Percentiles rank a stretch among this genome's conserved stretches.
Evolutionary conservation across 2,888 invertebrate species (phyloP).

Genomic region (Leptinotarsa haldemani): DNA sequence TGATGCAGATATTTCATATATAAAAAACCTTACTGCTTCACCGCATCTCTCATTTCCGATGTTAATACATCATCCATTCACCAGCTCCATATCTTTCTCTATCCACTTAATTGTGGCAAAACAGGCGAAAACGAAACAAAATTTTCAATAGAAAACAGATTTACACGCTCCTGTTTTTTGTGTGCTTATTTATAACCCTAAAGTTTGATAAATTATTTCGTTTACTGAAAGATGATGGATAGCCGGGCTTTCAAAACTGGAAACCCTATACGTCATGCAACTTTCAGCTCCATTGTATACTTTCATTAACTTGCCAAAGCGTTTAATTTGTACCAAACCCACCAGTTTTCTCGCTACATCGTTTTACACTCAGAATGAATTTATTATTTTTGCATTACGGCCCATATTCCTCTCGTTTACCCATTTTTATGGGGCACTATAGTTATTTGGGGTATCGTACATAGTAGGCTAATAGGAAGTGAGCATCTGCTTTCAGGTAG

Average conservation of each 20-base stretch:
- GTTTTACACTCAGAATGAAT: slow-evolving; percentile 46
- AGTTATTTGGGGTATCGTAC: neutral
- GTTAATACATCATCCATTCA: too few species aligned
- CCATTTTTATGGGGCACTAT: slow-evolving; percentile 18
- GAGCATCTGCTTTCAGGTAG: neutral
- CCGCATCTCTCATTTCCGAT: too few species aligned
- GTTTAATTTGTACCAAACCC: slow-evolving; percentile 47
- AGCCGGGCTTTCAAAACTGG: slow-evolving; percentile 45
- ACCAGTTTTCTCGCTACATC: slow-evolving; percentile 43
- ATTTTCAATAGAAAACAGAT: slow-evolving; percentile 3
- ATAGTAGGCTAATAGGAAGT: neutral
- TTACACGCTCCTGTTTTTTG: slow-evolving; percentile 36
- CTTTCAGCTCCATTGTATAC: slow-evolving; percentile 51
- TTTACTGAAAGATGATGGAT: slow-evolving; percentile 50
- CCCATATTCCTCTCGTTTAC: slow-evolving; percentile 25
- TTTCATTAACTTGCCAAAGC: slow-evolving; percentile 48
- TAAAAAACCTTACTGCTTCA: too few species aligned
- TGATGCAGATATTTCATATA: too few species aligned
- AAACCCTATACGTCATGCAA: slow-evolving; percentile 51
- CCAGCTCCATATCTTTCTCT: neutral
- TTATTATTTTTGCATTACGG: slow-evolving; percentile 41
- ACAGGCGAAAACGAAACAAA: slow-evolving; percentile 1
- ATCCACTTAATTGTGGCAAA: slow-evolving; percentile 9
- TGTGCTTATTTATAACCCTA: slow-evolving; percentile 48
- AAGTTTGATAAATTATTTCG: slow-evolving; percentile 52